Evolutionary conservation across 2,113 vertebrate species (phyloP).

Genomic region (Piprites chloris): DNA sequence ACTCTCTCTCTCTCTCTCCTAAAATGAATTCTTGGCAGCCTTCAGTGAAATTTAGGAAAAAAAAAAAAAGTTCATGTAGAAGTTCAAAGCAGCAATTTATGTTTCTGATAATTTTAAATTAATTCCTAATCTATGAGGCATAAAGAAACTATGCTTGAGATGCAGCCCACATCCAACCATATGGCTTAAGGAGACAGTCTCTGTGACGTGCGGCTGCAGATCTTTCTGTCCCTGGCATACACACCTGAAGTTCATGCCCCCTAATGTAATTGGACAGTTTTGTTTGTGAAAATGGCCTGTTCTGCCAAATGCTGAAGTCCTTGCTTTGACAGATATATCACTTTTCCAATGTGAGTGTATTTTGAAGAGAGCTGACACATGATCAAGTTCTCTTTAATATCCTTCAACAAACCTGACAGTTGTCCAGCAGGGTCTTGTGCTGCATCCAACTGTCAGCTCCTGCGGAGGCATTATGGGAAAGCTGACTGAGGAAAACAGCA

Average conservation of each 20-base stretch:
- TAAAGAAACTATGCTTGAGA: slow-evolving; percentile 39
- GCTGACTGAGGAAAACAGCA: slow-evolving; percentile 33
- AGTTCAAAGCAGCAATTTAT: slow-evolving; percentile 60
- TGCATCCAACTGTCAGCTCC: slow-evolving; percentile 53
- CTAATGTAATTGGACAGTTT: slow-evolving; percentile 88
- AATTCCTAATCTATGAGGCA: slow-evolving; percentile 57
- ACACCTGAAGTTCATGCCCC: slow-evolving; percentile 83
- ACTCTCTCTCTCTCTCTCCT: slow-evolving; percentile 19
- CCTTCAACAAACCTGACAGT: slow-evolving; percentile 76
- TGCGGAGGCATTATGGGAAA: slow-evolving; percentile 51
- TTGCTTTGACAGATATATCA: slow-evolving; percentile 87
- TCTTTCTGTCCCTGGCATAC: slow-evolving; percentile 63
- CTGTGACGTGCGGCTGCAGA: slow-evolving; percentile 18
- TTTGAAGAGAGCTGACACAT: slow-evolving; percentile 77
- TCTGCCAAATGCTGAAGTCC: slow-evolving; percentile 82
- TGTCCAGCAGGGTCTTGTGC: slow-evolving; percentile 71
- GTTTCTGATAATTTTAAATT: slow-evolving; percentile 68
- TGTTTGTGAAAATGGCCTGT: slow-evolving; percentile 79
- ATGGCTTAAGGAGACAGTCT: slow-evolving; percentile 59
- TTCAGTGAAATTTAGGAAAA: slow-evolving; percentile 19
- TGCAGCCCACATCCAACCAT: slow-evolving; percentile 52
- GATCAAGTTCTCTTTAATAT: slow-evolving; percentile 80
- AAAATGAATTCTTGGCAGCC: slow-evolving; percentile 66
- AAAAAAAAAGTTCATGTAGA: slow-evolving; percentile 38
- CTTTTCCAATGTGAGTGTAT: slow-evolving; percentile 79